Percentiles rank a stretch among this genome's conserved stretches.
phyloP scores from a whole-genome alignment of 1,140 invertebrate species.

The Drosophila baimaii region DNA sequence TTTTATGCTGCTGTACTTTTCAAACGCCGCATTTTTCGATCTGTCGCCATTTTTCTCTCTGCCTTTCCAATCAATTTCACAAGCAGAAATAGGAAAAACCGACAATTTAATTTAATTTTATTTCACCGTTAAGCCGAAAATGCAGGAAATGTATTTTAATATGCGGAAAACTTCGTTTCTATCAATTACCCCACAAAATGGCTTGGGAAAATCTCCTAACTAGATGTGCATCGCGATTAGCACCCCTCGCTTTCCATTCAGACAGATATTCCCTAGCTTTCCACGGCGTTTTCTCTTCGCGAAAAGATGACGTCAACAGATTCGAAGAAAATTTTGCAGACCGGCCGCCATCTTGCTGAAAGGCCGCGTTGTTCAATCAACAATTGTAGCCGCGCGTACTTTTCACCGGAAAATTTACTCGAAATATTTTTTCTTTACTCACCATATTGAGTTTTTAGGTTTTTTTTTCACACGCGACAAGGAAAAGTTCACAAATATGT shows the following conservation, averaged over 20 bases:
- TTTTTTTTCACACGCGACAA: slow-evolving; percentile 60
- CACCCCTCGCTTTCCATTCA: background rate
- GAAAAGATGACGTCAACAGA: slow-evolving; percentile 61
- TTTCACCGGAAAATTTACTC: background rate
- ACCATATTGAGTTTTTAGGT: slow-evolving; percentile 69
- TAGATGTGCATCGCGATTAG: background rate
- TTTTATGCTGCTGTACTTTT: slow-evolving; percentile 23
- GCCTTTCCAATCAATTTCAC: background rate
- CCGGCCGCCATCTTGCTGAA: slow-evolving; percentile 24
- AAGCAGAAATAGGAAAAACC: background rate
- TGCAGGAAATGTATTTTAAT: too few species aligned
- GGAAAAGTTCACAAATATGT: slow-evolving; percentile 60
- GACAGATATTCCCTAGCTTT: background rate
- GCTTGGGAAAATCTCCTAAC: background rate
- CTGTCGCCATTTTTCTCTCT: slow-evolving; percentile 10
- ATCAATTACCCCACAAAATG: background rate
- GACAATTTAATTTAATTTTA: background rate
- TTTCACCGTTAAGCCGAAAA: background rate
- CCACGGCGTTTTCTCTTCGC: background rate
- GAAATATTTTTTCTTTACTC: slow-evolving; percentile 22
- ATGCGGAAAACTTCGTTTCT: background rate
- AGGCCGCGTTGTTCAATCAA: background rate
- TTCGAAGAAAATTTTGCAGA: slow-evolving; percentile 2
- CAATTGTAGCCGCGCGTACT: background rate
- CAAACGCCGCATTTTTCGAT: slow-evolving; percentile 2